Conservation (phyloP, 2,797 vertebrate species). For the Chelidonichthys spinosus region DNA sequence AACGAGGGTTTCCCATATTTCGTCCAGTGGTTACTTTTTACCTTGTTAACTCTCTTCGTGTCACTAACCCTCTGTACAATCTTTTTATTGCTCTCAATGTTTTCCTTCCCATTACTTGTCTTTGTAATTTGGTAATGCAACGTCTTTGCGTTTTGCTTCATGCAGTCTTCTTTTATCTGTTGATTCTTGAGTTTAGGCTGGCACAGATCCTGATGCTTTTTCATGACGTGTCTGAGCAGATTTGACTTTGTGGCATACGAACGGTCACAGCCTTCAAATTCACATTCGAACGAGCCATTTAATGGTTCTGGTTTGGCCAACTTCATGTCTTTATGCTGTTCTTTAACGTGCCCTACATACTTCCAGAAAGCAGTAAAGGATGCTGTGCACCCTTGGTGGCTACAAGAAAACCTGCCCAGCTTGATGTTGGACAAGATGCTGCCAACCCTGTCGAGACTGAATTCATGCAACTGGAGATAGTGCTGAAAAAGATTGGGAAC, state of each 20-base stretch:
- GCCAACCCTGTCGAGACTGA: conserved; percentile 89
- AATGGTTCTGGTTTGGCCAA: conserved; percentile 78
- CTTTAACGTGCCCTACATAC: conserved; percentile 91
- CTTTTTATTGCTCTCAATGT: conserved; percentile 86
- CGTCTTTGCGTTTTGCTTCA: conserved; percentile 84
- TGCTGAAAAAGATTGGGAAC: conserved; percentile 93
- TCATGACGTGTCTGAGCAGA: conserved; percentile 93
- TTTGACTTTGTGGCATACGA: conserved; percentile 96
- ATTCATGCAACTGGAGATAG: conserved; percentile 93
- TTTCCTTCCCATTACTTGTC: conserved; percentile 87
- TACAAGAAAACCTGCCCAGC: conserved; percentile 90
- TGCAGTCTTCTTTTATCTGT: conserved; percentile 85
- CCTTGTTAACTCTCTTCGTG: conserved; percentile 69
- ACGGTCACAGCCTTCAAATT: conserved; percentile 94
- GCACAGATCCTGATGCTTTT: conserved; percentile 94
- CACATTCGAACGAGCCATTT: conserved; percentile 90
- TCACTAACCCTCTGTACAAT: conserved; percentile 76
- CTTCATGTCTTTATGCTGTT: conserved; percentile 86
- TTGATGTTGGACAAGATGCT: conserved; percentile 84
- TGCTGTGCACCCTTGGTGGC: conserved; percentile 89
- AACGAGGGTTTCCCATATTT: conserved; percentile 91
- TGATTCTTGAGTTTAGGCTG: conserved; percentile 90
- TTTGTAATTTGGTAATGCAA: conserved; percentile 83
- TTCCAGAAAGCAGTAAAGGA: conserved; percentile 89
- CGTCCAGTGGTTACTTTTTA: conserved; percentile 80